A percentile compares a stretch with the other conserved stretches of the same genome.
Conservation (phyloP, 53 echinoderm and acorn worm species). For the Mesocentrotus franciscanus region DNA sequence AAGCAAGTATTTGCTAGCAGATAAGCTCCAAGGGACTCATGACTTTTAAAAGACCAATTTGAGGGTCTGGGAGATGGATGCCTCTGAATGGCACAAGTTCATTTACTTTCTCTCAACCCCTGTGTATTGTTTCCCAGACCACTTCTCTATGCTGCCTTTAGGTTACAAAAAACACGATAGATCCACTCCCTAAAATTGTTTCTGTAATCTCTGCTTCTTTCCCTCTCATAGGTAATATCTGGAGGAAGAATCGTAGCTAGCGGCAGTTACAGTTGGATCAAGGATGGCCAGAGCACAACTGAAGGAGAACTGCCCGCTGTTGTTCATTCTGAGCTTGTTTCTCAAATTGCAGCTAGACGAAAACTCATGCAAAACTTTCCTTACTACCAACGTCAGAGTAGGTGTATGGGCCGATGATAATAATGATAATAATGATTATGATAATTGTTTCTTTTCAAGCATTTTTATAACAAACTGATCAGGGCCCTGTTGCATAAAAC, state of each 20-base stretch:
- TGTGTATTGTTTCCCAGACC: not conserved
- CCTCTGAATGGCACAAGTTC: no score
- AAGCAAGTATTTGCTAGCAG: not conserved
- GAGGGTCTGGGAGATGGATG: no score
- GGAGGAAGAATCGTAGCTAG: constrained; percentile 24
- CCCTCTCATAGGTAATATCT: not conserved
- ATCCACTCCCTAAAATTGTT: no score
- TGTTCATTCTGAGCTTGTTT: not conserved
- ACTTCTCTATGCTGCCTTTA: not conserved
- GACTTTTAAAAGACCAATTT: no score
- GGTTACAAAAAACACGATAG: not conserved
- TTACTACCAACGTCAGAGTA: not conserved
- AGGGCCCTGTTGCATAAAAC: no score
- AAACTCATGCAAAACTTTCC: not conserved
- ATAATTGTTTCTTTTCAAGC: no score
- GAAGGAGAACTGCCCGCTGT: not conserved
- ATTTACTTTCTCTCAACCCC: not conserved
- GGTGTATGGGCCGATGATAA: not conserved
- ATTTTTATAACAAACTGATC: no score
- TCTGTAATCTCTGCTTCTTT: not conserved
- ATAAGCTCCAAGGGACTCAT: not conserved
- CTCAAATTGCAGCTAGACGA: not conserved
- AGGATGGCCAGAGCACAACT: not conserved
- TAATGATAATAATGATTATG: no score
- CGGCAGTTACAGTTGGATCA: not conserved